Evolutionary conservation across 2,113 vertebrate species (phyloP), one percentile per base, ranked within the genome.

Genomic region (Nematolebias whitei): DNA sequence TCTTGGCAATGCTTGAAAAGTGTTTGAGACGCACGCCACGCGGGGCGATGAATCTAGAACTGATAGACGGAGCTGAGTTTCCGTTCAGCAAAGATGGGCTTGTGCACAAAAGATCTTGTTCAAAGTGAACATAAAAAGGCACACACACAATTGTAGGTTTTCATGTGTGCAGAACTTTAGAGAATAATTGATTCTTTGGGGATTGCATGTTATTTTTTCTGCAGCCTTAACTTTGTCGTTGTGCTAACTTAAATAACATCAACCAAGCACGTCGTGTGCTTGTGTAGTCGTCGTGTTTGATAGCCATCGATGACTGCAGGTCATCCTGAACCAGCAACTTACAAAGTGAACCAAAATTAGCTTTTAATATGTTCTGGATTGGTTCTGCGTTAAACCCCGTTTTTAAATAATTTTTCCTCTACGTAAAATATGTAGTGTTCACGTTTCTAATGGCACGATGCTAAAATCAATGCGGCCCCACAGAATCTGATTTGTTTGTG

Each of bases 61-160:
- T 57, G 74, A 73, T 54, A 55, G 44, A 52, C 56, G 13, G 49
- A 78, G 51, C 79, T n/a, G 63, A 70, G 74, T 79, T 77, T 82
- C 71, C 51, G 71, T 71, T 77, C 47, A 9, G 66, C 62, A 48
- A 44, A 63, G 64, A 66, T 40, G 53, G 40, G 41, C 69, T 79
- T 62, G 70, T 83, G 16, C 59, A 75, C 81, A 69, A 74, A 69
- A 32, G 43, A 74, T 76, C 66, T 8, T 5, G 43, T 4, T 26
- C 59, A 51, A 65, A 45, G 22, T 47, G 65, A 69, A 77, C 48
- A 12, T 32, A 68, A 71, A 53, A 8, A 63, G 76, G 68, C 65
- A 58, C 69, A 77, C 63, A 59, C 43, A 4, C 24, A 68, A 62
- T 23, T 48, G 59, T n/a, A 59, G 53, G 63, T 75, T 72, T 61